Percentiles rank a stretch among this genome's conserved stretches.
Evolutionary conservation across 2,113 vertebrate genomes (phyloP).

Genomic region (Desmodus rotundus): DNA sequence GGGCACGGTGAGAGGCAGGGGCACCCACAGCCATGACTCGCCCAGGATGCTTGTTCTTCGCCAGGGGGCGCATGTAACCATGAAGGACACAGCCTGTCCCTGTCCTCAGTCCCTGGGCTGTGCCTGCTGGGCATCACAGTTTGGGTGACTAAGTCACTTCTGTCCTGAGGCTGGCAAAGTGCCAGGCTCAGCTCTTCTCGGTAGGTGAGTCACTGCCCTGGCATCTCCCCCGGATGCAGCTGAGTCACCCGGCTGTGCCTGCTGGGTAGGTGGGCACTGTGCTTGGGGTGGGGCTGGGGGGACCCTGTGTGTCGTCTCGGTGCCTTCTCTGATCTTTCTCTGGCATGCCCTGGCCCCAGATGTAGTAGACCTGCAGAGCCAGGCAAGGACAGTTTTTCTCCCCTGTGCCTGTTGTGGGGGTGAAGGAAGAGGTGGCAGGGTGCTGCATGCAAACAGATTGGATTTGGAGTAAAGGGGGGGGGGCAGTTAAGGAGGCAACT

Average conservation of each 20-base stretch:
- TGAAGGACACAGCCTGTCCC: constrained; percentile 22
- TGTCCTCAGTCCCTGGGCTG: constrained; percentile 32
- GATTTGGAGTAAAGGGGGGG: background rate
- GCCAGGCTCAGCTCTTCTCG: constrained; percentile 71
- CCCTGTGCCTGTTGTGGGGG: background rate
- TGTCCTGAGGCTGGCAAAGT: constrained; percentile 67
- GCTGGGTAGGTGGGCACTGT: constrained; percentile 67
- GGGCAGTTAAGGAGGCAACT: background rate
- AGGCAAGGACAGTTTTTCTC: background rate
- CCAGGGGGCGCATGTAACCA: constrained; percentile 1
- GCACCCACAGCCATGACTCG: background rate
- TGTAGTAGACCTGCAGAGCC: constrained; percentile 16
- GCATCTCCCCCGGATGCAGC: constrained; percentile 75
- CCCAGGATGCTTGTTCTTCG: background rate
- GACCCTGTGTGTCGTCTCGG: background rate
- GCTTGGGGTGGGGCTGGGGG: background rate
- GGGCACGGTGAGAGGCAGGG: background rate
- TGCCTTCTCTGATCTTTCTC: constrained; percentile 51
- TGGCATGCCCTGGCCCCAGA: constrained; percentile 8
- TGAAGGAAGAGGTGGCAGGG: background rate
- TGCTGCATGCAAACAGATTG: background rate
- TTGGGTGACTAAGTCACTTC: constrained; percentile 71
- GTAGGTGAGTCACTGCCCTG: constrained; percentile 77
- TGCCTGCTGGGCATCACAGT: constrained; percentile 53
- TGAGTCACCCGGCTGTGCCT: constrained; percentile 70